Evolutionary conservation across 2,888 invertebrate species (phyloP).

Genomic region (Ochropleura leucogaster): DNA sequence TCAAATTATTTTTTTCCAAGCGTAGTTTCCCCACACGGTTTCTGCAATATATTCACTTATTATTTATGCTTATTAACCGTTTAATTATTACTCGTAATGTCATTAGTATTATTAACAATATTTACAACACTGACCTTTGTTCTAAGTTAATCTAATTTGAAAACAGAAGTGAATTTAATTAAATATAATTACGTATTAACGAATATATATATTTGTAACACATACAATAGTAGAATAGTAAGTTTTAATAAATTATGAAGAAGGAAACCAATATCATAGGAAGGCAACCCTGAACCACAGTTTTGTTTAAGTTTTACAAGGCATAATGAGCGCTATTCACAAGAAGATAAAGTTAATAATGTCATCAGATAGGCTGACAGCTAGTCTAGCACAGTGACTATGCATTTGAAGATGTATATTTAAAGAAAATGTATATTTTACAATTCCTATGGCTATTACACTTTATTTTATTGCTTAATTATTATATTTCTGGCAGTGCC

Average conservation of each 20-base stretch:
- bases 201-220: slow-evolving; percentile 31
- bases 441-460: slow-evolving; percentile 30
- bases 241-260: slow-evolving; percentile 32
- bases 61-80: slow-evolving; percentile 61
- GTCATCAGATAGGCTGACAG: slow-evolving; percentile 8
- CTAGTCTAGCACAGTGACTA: slow-evolving; percentile 17
- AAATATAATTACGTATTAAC: slow-evolving; percentile 32
- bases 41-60: slow-evolving; percentile 78
- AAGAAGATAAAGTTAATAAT: slow-evolving; percentile 12
- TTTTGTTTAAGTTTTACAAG: slow-evolving; percentile 36
- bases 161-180: slow-evolving; percentile 51
- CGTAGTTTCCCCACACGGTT: slow-evolving; percentile 90
- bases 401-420: slow-evolving; percentile 13
- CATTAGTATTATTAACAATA: slow-evolving; percentile 75
- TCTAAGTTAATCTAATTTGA: slow-evolving; percentile 58
- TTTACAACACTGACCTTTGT: slow-evolving; percentile 79
- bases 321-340: slow-evolving; percentile 23
- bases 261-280: slow-evolving; percentile 35
- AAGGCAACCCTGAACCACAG: slow-evolving; percentile 41
- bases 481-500: slow-evolving; percentile 77
- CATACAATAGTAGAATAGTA: slow-evolving; percentile 36
- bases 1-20: slow-evolving; percentile 87
- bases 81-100: slow-evolving; percentile 66
- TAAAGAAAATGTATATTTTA: slow-evolving; percentile 22
- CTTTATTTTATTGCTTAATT: slow-evolving; percentile 37